Evolutionary conservation across 1,140 invertebrate genomes (phyloP).

Genomic region (Acromyrmex heyeri): DNA sequence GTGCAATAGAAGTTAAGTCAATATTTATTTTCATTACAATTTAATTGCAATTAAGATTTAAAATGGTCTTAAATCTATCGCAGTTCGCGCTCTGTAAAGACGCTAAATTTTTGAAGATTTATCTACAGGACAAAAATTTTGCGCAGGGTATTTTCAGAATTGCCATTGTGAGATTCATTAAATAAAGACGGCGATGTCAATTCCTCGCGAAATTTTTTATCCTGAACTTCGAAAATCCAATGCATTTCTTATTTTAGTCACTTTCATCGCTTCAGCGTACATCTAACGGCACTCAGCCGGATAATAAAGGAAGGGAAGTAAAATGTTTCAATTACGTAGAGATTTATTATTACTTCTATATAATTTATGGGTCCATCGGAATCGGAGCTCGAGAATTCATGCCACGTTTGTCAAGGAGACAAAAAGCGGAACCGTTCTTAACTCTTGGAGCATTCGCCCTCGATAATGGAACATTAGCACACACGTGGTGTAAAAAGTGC

Average conservation of each 20-base stretch:
- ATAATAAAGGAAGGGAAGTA: constrained; percentile 41
- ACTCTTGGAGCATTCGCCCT: constrained; percentile 1
- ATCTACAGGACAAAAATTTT: neutral
- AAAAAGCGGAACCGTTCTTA: constrained; percentile 32
- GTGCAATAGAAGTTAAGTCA: neutral
- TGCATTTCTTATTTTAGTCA: constrained; percentile 5
- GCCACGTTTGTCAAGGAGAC: constrained; percentile 37
- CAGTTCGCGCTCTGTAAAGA: neutral
- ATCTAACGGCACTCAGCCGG: constrained; percentile 20
- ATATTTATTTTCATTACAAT: neutral
- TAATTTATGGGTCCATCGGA: constrained; percentile 36
- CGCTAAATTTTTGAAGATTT: neutral
- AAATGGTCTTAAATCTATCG: neutral
- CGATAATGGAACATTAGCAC: constrained; percentile 39
- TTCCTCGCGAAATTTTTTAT: neutral
- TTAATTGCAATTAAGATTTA: neutral
- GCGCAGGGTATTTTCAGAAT: neutral
- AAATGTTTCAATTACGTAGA: constrained; percentile 51
- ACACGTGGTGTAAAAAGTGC: neutral
- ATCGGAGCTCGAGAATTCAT: constrained; percentile 32
- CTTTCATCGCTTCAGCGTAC: constrained; percentile 1
- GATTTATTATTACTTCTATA: constrained; percentile 43
- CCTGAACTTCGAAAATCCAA: neutral
- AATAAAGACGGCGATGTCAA: neutral
- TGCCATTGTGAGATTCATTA: neutral